Conservation (phyloP, 2,888 invertebrate genomes). For the Apodemia hepburni region DNA sequence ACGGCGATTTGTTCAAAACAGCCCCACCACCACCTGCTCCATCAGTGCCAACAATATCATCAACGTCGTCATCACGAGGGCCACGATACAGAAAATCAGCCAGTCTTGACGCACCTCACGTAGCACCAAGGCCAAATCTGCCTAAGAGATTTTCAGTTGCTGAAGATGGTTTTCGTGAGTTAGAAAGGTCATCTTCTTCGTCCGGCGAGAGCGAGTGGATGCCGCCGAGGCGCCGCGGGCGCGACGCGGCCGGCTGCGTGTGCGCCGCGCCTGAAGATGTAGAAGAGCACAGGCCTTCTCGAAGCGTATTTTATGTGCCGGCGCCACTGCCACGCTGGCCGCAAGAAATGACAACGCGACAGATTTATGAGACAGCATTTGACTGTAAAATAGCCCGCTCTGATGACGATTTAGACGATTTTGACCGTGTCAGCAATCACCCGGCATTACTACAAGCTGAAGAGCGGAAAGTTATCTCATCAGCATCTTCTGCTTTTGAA, state of each 20-base stretch:
- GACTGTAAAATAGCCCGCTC: slow-evolving; percentile 92
- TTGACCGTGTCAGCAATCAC: slow-evolving; percentile 90
- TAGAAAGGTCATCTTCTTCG: slow-evolving; percentile 77
- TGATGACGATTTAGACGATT: slow-evolving; percentile 89
- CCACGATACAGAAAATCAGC: slow-evolving; percentile 86
- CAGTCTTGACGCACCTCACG: slow-evolving; percentile 87
- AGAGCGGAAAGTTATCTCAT: slow-evolving; percentile 69
- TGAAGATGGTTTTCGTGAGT: slow-evolving; percentile 83
- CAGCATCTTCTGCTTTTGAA: slow-evolving; percentile 73
- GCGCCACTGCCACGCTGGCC: slow-evolving; percentile 83
- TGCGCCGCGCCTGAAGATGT: slow-evolving; percentile 86
- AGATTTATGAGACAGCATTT: slow-evolving; percentile 94
- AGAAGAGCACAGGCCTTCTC: slow-evolving; percentile 82
- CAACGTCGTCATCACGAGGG: slow-evolving; percentile 64
- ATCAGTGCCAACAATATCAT: slow-evolving; percentile 69
- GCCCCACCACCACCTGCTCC: slow-evolving; percentile 68
- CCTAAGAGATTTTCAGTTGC: slow-evolving; percentile 86
- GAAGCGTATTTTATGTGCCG: slow-evolving; percentile 85
- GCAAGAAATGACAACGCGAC: slow-evolving; percentile 82
- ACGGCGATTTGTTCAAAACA: slow-evolving; percentile 86
- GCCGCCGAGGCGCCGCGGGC: slow-evolving; percentile 86
- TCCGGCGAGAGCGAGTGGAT: slow-evolving; percentile 82
- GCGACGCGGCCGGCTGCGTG: slow-evolving; percentile 85
- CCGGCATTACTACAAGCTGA: slow-evolving; percentile 84
- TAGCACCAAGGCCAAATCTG: slow-evolving; percentile 80